A percentile compares a stretch with the other conserved stretches of the same genome.
Evolutionary conservation across 2,797 vertebrate species (phyloP).

Genomic region (Poecile montanus): DNA sequence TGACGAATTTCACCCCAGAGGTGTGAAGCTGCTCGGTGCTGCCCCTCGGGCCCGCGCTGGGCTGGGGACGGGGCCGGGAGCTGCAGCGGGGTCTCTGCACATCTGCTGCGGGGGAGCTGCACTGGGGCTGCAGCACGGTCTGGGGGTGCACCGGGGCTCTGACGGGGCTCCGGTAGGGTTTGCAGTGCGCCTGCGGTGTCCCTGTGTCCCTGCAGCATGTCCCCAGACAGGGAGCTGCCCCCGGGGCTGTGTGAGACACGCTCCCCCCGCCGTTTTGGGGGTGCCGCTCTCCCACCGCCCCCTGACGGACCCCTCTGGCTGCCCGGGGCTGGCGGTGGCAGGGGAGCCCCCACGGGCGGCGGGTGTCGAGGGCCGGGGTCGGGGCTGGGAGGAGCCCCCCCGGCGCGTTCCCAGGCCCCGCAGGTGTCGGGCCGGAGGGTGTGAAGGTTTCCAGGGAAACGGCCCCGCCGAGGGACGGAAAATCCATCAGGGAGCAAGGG

Average conservation of each 20-base stretch:
- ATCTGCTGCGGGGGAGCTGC: neutral
- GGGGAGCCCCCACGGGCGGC: neutral
- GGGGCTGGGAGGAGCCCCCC: neutral
- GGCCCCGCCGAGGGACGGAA: neutral
- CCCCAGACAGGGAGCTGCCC: neutral
- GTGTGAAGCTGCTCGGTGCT: neutral
- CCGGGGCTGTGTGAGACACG: neutral
- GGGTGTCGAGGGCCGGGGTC: neutral
- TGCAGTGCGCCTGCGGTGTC: no score
- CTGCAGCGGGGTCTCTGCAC: neutral
- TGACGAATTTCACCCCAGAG: constrained; percentile 22
- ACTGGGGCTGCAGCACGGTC: rapidly evolving
- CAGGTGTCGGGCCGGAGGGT: constrained; percentile 16
- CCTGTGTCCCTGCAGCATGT: no score
- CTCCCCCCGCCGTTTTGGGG: neutral
- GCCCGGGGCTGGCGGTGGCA: neutral
- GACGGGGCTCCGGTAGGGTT: neutral
- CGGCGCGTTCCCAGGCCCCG: constrained; percentile 57
- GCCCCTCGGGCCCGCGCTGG: neutral
- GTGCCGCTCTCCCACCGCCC: neutral
- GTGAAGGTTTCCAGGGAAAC: constrained; percentile 60
- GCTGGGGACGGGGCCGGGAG: neutral
- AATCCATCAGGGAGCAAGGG: neutral
- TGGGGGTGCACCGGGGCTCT: neutral
- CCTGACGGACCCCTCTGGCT: neutral